Conservation (phyloP, 2,888 invertebrate species). For the Cheilosia urbana region DNA sequence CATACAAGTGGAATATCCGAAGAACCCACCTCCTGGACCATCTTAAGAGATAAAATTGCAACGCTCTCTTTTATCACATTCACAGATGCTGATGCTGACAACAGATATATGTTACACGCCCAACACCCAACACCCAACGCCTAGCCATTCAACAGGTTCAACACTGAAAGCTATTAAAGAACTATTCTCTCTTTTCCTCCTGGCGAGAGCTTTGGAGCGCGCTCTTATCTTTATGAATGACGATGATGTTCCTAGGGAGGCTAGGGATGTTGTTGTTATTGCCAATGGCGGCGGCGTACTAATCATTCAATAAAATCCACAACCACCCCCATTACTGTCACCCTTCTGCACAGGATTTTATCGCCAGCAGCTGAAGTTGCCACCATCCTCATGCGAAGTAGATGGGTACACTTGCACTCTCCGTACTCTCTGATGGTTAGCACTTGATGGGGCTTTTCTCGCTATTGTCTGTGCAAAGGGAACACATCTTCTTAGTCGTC, state of each 20-base stretch:
- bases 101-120: background rate
- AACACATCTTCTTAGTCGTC: constrained; percentile 49
- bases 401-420: constrained; percentile 43
- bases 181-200: constrained; percentile 53
- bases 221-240: constrained; percentile 65
- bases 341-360: constrained; percentile 28
- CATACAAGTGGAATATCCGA: constrained; percentile 1
- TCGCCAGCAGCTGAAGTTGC: constrained; percentile 40
- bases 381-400: constrained; percentile 40
- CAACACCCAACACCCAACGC: constrained; percentile 54
- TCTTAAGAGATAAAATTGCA: constrained; percentile 42
- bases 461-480: constrained; percentile 34
- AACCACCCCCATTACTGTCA: constrained; percentile 28
- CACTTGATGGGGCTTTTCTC: constrained; percentile 35
- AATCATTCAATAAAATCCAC: constrained; percentile 58
- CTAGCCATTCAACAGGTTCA: constrained; percentile 66
- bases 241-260: constrained; percentile 26
- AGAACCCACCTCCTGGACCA: constrained; percentile 44
- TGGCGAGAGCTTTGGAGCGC: constrained; percentile 40
- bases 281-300: constrained; percentile 73
- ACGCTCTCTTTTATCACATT: constrained; percentile 32
- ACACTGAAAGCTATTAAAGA: constrained; percentile 57
- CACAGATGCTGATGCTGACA: constrained; percentile 5
- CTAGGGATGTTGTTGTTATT: constrained; percentile 57
- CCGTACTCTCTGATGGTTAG: constrained; percentile 58